Evolutionary conservation across 2,888 invertebrate species (phyloP), one percentile per base, ranked within the genome.

Genomic region (Ferrisia virgata): DNA sequence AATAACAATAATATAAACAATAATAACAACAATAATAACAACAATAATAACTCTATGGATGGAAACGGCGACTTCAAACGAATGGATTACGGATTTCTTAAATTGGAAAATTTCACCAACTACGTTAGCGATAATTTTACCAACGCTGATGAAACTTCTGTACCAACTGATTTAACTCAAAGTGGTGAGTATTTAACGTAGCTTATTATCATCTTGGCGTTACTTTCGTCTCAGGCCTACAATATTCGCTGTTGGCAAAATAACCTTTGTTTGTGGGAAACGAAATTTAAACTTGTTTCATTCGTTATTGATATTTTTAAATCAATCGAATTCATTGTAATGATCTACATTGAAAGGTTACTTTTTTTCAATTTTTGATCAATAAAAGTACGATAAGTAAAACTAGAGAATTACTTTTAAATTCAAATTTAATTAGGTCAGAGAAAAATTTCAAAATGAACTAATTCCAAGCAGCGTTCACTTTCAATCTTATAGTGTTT

Each of bases 81-180:
- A 31, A 80, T 84, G 31, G 84, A 84, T 15, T 80, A 69, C 22
- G 53, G 53, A 11, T 78, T 79, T 69, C 22, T 40, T 76, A 84
- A 84, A 31, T 13, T 84, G 80, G 84, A 84, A 79, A 53, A 22
- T 85, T 47, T 79, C 79, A n/a, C 79, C 36, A 76, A 28, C 43
- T 80, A 84, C 80, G 18, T 78, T 80, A 72, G 85, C 4, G 86
- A 86, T 78, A 79, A 85, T 64, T 80, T 85, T 33, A 84, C 82
- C 40, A 86, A 86, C 22, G 82, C 85, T 31, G 86, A 86, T 83
- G 86, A 86, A 53, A 80, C 85, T 40, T 79, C 85, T 53, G 79
- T 82, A 64, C 85, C 86, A 22, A 85, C 86, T 76, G 85, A 86
- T 86, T 85, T 85, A 84, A 82, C 85, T 79, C 85, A 86, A 85